Percentiles rank a stretch among this genome's conserved stretches.
phyloP scores from a whole-genome alignment of 2,888 invertebrate genomes.

The Dasysyrphus tricinctus region DNA sequence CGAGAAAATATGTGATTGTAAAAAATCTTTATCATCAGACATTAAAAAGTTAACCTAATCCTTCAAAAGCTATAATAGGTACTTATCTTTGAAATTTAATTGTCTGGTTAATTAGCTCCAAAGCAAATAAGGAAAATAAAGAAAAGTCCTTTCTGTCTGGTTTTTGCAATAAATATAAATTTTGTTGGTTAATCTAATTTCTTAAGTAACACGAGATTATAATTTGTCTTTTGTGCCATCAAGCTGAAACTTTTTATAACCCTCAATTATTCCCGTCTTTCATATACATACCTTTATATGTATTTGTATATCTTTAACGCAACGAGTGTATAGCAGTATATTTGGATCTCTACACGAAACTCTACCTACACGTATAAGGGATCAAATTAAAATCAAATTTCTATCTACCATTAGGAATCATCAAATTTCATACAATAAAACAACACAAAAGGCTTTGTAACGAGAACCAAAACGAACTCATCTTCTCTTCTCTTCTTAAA shows the following conservation, averaged over 20 bases:
- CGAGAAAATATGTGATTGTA: not conserved
- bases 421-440: constrained; percentile 53
- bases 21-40: not conserved
- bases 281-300: not conserved
- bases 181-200: constrained; percentile 18
- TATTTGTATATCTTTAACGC: not conserved
- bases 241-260: constrained; percentile 16
- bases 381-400: constrained; percentile 62
- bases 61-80: constrained; percentile 15
- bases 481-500: not conserved
- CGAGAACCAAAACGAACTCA: constrained; percentile 14
- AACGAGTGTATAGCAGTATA: not conserved
- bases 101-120: constrained; percentile 3
- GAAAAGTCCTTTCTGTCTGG: not conserved
- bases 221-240: constrained; percentile 17
- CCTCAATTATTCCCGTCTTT: constrained; percentile 16
- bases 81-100: constrained; percentile 1
- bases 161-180: constrained; percentile 9
- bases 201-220: constrained; percentile 15
- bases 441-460: constrained; percentile 28
- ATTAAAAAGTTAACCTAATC: constrained; percentile 1
- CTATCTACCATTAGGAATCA: constrained; percentile 49
- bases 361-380: not conserved
- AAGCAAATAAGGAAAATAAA: not conserved
- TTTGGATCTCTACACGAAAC: not conserved